Percentiles rank a stretch among this genome's conserved stretches.
Conservation (phyloP, 2,797 vertebrate genomes). For the Anguilla obscura region DNA sequence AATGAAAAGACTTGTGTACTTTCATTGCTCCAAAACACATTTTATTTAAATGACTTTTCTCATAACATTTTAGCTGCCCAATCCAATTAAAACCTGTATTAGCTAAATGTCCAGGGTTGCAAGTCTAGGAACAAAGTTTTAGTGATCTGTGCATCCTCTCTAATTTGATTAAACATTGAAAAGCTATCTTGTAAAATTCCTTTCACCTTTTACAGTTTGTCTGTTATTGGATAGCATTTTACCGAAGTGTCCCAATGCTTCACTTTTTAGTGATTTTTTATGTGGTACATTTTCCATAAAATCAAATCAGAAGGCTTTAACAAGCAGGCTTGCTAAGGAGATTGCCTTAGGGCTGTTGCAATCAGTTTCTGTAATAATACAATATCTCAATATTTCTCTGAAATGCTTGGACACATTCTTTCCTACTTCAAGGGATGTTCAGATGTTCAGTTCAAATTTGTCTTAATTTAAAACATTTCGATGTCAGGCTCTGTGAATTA, state of each 20-base stretch:
- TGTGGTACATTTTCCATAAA: not conserved
- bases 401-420: not conserved
- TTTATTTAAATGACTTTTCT: conserved; percentile 33
- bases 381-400: not conserved
- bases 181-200: conserved; percentile 10
- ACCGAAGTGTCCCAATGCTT: not conserved
- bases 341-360: not conserved
- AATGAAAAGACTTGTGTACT: conserved; percentile 18
- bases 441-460: conserved; percentile 46
- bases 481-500: conserved; percentile 44
- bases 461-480: conserved; percentile 57
- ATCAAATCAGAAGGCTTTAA: not conserved
- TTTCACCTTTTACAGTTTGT: conserved; percentile 11
- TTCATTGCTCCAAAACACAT: conserved; percentile 22
- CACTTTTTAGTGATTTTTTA: conserved; percentile 4
- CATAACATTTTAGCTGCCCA: conserved; percentile 42
- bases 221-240: not conserved
- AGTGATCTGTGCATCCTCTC: not conserved
- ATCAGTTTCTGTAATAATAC: not conserved
- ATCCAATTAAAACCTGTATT: conserved; percentile 28
- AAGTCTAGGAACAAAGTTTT: conserved; percentile 42
- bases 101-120: conserved; percentile 18
- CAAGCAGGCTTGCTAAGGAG: not conserved
- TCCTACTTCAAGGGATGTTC: not conserved
- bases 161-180: conserved; percentile 19